phyloP scores from a whole-genome alignment of 2,888 invertebrate species.

The Hypselothyrea guttata region DNA sequence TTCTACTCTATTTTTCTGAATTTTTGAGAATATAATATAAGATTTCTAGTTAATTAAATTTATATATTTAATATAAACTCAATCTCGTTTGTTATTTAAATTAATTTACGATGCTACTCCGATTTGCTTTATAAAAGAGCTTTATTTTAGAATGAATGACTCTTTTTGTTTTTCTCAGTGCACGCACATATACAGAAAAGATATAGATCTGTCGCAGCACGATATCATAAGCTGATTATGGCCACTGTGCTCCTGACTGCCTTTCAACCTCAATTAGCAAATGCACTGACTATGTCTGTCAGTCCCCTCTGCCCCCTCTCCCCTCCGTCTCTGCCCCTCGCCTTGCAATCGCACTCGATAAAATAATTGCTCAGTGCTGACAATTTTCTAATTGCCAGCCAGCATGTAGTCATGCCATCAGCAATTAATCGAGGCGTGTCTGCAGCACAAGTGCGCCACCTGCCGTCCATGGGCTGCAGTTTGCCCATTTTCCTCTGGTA shows the following conservation, averaged over 20 bases:
- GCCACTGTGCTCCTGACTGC: conserved; percentile 11
- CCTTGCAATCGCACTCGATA: conserved; percentile 56
- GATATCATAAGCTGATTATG: conserved; percentile 36
- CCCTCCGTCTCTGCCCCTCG: neutral
- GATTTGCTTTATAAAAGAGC: too few species aligned
- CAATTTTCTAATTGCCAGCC: conserved; percentile 37
- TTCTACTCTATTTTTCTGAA: too few species aligned
- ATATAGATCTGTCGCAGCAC: conserved; percentile 1
- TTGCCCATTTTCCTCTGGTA: neutral
- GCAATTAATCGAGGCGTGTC: conserved; percentile 46
- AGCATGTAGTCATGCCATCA: conserved; percentile 27
- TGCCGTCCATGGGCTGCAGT: conserved; percentile 20
- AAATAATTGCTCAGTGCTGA: conserved; percentile 57
- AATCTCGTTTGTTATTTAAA: too few species aligned
- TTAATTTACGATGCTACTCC: too few species aligned
- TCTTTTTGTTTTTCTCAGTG: too few species aligned
- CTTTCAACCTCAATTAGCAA: conserved; percentile 61
- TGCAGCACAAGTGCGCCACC: conserved; percentile 34
- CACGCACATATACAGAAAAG: conserved; percentile 23
- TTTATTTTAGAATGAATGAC: too few species aligned
- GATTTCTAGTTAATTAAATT: too few species aligned
- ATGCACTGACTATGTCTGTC: conserved; percentile 52
- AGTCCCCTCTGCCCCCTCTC: neutral
- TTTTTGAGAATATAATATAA: too few species aligned
- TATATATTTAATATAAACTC: too few species aligned